Percentiles rank a stretch among this genome's conserved stretches.
These are phyloP conservation scores for Bombus polaris DNA, from an alignment of 1,140 invertebrate species.

Conservation along the genomic window DNA sequence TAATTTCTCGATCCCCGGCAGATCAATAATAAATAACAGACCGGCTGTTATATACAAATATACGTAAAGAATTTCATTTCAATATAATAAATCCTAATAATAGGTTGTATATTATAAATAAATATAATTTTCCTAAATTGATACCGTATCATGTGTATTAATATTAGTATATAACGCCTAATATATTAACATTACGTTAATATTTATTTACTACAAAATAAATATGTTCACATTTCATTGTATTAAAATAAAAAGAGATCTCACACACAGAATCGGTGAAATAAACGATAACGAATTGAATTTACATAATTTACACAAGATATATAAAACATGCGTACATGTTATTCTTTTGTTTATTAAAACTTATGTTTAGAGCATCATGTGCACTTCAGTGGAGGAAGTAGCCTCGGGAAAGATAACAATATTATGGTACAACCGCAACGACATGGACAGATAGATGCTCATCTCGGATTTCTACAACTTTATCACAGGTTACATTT, in stretches of 20 bases:
- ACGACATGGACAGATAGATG: slow-evolving; percentile 75
- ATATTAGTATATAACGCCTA: neutral
- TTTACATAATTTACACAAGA: neutral
- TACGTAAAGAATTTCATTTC: no score
- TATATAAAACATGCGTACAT: neutral
- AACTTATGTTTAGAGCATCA: slow-evolving; percentile 71
- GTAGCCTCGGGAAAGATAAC: slow-evolving; percentile 73
- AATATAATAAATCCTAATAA: neutral
- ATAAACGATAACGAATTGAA: no score
- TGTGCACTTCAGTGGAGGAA: slow-evolving; percentile 76
- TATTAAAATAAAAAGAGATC: neutral
- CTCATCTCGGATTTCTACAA: slow-evolving; percentile 75
- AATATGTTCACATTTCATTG: neutral
- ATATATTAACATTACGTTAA: no score
- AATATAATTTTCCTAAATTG: neutral
- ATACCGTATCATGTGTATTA: neutral
- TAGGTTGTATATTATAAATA: neutral
- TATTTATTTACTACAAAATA: neutral
- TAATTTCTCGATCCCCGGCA: no score
- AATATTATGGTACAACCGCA: slow-evolving; percentile 77
- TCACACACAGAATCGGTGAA: neutral
- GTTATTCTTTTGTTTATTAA: neutral
- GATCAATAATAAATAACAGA: neutral
- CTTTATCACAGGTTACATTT: slow-evolving; percentile 70
- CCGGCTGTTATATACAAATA: neutral